Evolutionary conservation across 2,888 invertebrate species (phyloP).

Genomic region (Lymantria dispar): DNA sequence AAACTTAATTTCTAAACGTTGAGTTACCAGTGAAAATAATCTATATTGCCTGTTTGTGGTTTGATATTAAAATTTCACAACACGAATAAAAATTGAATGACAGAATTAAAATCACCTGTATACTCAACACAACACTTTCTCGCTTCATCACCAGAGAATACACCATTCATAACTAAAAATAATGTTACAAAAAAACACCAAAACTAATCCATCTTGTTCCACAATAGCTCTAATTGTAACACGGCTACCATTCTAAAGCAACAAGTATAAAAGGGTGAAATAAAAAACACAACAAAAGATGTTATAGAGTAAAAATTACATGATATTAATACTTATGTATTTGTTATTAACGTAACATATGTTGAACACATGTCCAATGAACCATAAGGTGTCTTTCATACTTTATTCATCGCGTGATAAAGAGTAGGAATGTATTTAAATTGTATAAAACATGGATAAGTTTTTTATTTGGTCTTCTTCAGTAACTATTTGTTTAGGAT

Average conservation of each 20-base stretch:
- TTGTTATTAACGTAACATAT: constrained; percentile 56
- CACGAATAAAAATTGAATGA: no score
- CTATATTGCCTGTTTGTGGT: no score
- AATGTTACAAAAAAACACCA: constrained; percentile 25
- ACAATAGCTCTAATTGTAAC: constrained; percentile 60
- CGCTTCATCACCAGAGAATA: constrained; percentile 21
- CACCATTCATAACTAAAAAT: constrained; percentile 23
- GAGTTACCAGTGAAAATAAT: no score
- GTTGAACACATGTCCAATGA: constrained; percentile 67
- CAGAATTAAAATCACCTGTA: constrained; percentile 19
- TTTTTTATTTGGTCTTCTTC: constrained; percentile 5
- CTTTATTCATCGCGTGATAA: constrained; percentile 46
- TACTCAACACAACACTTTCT: constrained; percentile 25
- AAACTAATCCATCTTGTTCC: constrained; percentile 45
- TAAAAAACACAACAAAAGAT: constrained; percentile 61
- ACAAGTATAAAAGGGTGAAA: constrained; percentile 53
- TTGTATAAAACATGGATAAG: constrained; percentile 37
- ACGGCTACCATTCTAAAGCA: constrained; percentile 57
- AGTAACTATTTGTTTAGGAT: constrained; percentile 17
- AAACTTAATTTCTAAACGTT: no score
- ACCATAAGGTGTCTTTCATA: constrained; percentile 64
- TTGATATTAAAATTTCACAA: no score
- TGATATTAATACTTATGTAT: constrained; percentile 62
- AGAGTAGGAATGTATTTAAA: constrained; percentile 51
- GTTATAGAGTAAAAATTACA: constrained; percentile 59